Conservation (phyloP, 2,888 invertebrate genomes). For the Drosophila greeni region DNA sequence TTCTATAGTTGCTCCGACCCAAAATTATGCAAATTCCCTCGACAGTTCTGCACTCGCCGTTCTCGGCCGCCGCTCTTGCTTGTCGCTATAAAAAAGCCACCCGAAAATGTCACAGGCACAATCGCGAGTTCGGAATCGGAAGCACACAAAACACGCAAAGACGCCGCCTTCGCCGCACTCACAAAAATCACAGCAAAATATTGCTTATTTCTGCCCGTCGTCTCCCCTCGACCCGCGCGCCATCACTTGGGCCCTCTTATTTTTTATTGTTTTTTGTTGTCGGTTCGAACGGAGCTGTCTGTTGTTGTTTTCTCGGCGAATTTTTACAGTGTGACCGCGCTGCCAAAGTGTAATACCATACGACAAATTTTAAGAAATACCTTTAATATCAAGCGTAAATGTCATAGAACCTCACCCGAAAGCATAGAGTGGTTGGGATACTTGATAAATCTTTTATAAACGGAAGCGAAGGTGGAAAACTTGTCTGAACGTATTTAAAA, state of each 20-base stretch:
- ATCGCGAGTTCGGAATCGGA: constrained; percentile 14
- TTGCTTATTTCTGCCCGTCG: constrained; percentile 15
- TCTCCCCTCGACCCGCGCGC: constrained; percentile 9
- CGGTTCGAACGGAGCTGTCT: constrained; percentile 2
- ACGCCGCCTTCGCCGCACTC: constrained; percentile 11
- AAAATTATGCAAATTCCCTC: constrained; percentile 36
- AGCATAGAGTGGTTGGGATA: not conserved
- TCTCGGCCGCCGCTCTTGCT: constrained; percentile 16
- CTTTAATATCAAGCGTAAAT: not conserved
- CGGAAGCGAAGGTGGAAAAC: not conserved
- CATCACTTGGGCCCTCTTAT: not conserved
- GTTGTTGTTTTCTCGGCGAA: constrained; percentile 17
- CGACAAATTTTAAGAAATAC: not conserved
- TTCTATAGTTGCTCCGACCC: constrained; percentile 19
- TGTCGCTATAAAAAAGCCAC: constrained; percentile 23
- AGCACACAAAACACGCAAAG: constrained; percentile 22
- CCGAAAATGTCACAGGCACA: constrained; percentile 7
- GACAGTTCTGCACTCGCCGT: constrained; percentile 29
- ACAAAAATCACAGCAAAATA: constrained; percentile 18
- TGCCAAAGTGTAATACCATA: not conserved
- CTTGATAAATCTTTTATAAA: not conserved
- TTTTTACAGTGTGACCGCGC: not conserved
- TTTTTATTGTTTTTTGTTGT: constrained; percentile 10
- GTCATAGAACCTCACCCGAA: not conserved
- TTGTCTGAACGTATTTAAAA: not conserved